Percentiles rank a stretch among this genome's conserved stretches.
Evolutionary conservation across 2,113 vertebrate species (phyloP).

Genomic region (Leptodactylus fuscus): DNA sequence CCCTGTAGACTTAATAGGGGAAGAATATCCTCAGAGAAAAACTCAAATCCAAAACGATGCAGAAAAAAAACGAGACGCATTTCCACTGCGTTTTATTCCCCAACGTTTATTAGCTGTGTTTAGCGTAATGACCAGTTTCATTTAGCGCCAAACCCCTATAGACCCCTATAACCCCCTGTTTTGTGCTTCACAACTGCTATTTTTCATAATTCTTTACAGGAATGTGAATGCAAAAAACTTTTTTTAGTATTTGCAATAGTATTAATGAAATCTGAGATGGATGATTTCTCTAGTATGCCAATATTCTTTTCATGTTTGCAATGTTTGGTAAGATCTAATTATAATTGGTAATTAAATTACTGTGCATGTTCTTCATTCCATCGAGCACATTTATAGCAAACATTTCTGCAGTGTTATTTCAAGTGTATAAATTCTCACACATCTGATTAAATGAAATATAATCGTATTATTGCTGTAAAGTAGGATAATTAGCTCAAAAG

Average conservation of each 20-base stretch:
- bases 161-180: too few relatives aligned
- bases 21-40: too few relatives aligned
- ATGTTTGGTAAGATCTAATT: slow-evolving; percentile 40
- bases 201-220: background rate
- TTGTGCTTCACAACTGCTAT: too few relatives aligned
- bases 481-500: slow-evolving; percentile 37
- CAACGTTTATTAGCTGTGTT: too few relatives aligned
- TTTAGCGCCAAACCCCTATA: too few relatives aligned
- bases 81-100: too few relatives aligned
- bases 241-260: slow-evolving; percentile 22
- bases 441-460: slow-evolving; percentile 34
- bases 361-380: slow-evolving; percentile 10
- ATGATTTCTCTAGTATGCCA: background rate
- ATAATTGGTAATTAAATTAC: slow-evolving; percentile 24
- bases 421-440: slow-evolving; percentile 30
- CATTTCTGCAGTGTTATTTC: slow-evolving; percentile 22
- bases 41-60: too few relatives aligned
- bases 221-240: background rate
- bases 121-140: too few relatives aligned
- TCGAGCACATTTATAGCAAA: slow-evolving; percentile 19
- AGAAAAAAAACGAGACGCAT: too few relatives aligned
- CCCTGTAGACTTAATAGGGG: too few relatives aligned
- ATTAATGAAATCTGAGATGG: background rate
- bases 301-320: slow-evolving; percentile 18
- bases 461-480: slow-evolving; percentile 35